Evolutionary conservation across 1,140 invertebrate genomes (phyloP), one percentile per base, ranked within the genome.

Genomic region (Lordiphosa mommai): DNA sequence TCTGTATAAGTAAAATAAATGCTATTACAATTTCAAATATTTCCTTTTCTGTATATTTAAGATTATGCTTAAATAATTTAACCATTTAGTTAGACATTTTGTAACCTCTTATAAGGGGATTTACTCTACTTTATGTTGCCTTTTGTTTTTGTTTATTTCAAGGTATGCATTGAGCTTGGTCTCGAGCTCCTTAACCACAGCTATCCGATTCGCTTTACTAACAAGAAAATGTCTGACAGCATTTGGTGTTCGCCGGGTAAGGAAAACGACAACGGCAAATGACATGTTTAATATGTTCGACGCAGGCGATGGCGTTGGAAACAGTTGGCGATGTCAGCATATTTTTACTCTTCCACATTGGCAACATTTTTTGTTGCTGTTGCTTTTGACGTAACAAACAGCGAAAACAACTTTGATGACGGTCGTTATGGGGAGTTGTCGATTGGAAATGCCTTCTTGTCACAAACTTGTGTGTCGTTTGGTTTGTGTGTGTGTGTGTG

Each of bases 261-360:
- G 23, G 12, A 12, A 10, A 41, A 13, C 50, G 17, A 48, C 32
- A 36, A 44, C 60, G 49, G 47, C 53, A 72, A 64, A 71, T 64
- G 77, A 72, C 79, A 84, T 63, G 61, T 69, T 84, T 84, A 76
- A 76, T 71, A 40, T 72, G 32, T 23, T 33, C 40, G 30, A 41
- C 34, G 50, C 47, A 47, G 47, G 51, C 40, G 27, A 13, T 14
- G 43, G 27, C 14, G 23, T 43, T 69, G 74, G 73, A 38, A 82
- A 63, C 76, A 84, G 61, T 84, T 82, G 76, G 63, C 64, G 72
- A 57, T 80, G 76, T 80, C 76, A 84, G 76, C 76, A 74, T 64
- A 80, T 68, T 82, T 82, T 41, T 71, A 23, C 66, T 66, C 34
- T 61, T 71, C 52, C 57, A 82, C 84, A 80, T 80, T 82, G 66